A percentile compares a stretch with the other conserved stretches of the same genome.
phyloP scores from a whole-genome alignment of 2,797 vertebrate genomes.

The Sciurus vulgaris region DNA sequence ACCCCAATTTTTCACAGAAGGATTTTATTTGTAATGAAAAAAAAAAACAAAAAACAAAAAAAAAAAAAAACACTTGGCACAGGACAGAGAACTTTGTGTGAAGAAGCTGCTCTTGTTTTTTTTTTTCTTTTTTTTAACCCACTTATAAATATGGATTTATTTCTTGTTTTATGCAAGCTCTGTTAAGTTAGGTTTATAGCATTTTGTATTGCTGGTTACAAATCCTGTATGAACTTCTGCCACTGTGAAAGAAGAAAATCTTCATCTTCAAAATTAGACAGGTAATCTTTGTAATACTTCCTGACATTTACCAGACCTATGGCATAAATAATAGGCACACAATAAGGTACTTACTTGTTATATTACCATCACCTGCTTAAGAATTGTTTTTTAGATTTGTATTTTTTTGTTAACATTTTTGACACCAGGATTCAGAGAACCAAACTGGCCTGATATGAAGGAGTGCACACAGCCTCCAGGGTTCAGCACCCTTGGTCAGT shows the following conservation, averaged over 20 bases:
- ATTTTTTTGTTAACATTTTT: constrained; percentile 58
- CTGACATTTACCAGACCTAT: constrained; percentile 77
- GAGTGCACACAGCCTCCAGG: not conserved
- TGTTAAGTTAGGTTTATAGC: constrained; percentile 89
- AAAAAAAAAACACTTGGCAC: constrained; percentile 80
- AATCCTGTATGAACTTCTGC: constrained; percentile 88
- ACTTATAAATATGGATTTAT: constrained; percentile 85
- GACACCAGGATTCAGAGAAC: not conserved
- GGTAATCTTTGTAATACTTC: constrained; percentile 73
- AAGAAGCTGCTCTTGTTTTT: constrained; percentile 84
- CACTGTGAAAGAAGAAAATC: constrained; percentile 82
- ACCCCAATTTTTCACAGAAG: constrained; percentile 88
- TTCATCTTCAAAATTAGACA: constrained; percentile 81
- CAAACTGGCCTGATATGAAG: not conserved
- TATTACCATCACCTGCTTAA: constrained; percentile 1
- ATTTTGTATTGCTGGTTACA: constrained; percentile 91
- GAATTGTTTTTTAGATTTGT: not conserved
- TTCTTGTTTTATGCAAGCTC: constrained; percentile 86
- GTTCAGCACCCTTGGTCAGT: not conserved
- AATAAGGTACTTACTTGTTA: constrained; percentile 78
- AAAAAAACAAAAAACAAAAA: constrained; percentile 78
- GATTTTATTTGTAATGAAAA: constrained; percentile 88
- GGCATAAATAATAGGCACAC: constrained; percentile 72
- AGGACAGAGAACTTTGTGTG: constrained; percentile 86
- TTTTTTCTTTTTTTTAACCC: constrained; percentile 74